A percentile compares a stretch with the other conserved stretches of the same genome.
Conservation (phyloP, 2,113 vertebrate species). For the Glareola pratincola region DNA sequence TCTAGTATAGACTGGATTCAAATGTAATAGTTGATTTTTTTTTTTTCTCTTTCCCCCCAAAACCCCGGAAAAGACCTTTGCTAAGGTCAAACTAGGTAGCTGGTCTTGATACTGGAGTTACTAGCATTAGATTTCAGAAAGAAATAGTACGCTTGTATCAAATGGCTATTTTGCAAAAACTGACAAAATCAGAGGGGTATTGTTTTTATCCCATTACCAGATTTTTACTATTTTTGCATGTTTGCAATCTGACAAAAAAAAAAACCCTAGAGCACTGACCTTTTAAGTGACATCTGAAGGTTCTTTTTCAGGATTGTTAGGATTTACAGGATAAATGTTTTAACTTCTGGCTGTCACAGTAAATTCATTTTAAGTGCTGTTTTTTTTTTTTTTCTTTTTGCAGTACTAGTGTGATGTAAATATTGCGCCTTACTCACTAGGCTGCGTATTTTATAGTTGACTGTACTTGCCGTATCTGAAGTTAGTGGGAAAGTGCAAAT, state of each 20-base stretch:
- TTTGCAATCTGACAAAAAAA: constrained; percentile 1
- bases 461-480: constrained; percentile 33
- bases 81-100: background rate
- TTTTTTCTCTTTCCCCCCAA: background rate
- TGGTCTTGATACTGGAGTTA: background rate
- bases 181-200: background rate
- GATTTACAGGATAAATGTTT: constrained; percentile 23
- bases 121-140: background rate
- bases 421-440: constrained; percentile 70
- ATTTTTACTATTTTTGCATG: constrained; percentile 36
- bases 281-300: background rate
- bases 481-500: constrained; percentile 31
- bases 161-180: background rate
- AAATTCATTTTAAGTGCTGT: constrained; percentile 61
- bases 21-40: background rate
- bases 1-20: background rate
- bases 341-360: constrained; percentile 14
- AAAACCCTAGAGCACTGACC: background rate
- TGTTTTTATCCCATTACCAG: background rate
- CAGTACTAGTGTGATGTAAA: constrained; percentile 73
- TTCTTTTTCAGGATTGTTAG: background rate
- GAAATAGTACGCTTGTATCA: background rate
- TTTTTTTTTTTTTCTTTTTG: constrained; percentile 49
- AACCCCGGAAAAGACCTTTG: background rate
- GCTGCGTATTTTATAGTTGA: constrained; percentile 49